These are phyloP conservation scores for Drosophila bunnanda DNA, from an alignment of 2,888 invertebrate genomes.

Conservation along the genomic window DNA sequence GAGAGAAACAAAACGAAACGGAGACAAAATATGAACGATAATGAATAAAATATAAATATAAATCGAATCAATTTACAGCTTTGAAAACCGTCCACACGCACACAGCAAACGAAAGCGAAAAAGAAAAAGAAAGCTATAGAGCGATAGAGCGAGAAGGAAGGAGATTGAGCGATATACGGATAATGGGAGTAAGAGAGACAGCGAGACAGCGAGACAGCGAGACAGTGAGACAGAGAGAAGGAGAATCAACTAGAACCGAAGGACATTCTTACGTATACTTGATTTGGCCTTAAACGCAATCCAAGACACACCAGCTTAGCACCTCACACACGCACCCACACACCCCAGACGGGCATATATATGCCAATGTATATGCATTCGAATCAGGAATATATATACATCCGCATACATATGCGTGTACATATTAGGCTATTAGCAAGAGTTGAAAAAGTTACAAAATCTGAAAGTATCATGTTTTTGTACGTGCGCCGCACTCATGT, in stretches of 20 bases:
- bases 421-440: constrained; percentile 24
- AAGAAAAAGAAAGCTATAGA: constrained; percentile 31
- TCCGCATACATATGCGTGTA: constrained; percentile 12
- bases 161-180: constrained; percentile 30
- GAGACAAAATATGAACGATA: constrained; percentile 23
- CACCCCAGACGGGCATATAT: constrained; percentile 2
- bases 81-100: constrained; percentile 80
- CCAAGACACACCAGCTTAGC: constrained; percentile 36
- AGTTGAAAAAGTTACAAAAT: constrained; percentile 15
- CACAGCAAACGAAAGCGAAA: constrained; percentile 66
- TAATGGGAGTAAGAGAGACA: not conserved
- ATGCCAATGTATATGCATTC: not conserved
- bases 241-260: constrained; percentile 34
- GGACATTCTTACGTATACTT: constrained; percentile 66
- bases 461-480: constrained; percentile 16
- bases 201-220: not conserved
- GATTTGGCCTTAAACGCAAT: constrained; percentile 64
- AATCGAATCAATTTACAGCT: constrained; percentile 78
- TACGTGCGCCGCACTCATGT: constrained; percentile 23
- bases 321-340: constrained; percentile 14
- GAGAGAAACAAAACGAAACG: constrained; percentile 24
- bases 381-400: not conserved
- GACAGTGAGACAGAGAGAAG: not conserved
- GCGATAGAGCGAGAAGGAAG: constrained; percentile 22
- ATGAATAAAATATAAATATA: constrained; percentile 49